These are phyloP conservation scores for Plebejus argus DNA, from an alignment of 2,888 invertebrate genomes.

Conservation along the genomic window DNA sequence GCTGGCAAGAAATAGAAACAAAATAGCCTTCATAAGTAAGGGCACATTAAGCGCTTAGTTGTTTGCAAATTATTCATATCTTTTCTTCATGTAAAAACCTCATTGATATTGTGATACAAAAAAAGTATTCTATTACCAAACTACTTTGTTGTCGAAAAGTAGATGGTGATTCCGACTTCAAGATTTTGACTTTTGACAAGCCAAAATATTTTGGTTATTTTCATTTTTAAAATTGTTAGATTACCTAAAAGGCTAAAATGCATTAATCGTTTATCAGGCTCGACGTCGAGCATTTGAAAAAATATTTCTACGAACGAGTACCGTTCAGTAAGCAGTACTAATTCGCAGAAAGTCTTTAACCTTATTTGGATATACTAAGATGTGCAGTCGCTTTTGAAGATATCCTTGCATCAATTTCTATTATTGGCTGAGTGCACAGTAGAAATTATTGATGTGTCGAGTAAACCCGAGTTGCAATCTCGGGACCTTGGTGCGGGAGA, in stretches of 20 bases:
- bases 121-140: too few species aligned
- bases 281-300: not conserved
- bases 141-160: too few species aligned
- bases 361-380: not conserved
- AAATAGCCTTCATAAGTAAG: slow-evolving; percentile 31
- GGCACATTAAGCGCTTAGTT: not conserved
- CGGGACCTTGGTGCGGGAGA: slow-evolving; percentile 70
- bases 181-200: too few species aligned
- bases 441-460: slow-evolving; percentile 56
- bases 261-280: not conserved
- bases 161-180: too few species aligned
- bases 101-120: too few species aligned
- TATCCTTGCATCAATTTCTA: slow-evolving; percentile 10
- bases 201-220: too few species aligned
- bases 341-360: not conserved
- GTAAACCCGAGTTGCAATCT: slow-evolving; percentile 64
- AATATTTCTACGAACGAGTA: not conserved
- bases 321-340: too few species aligned
- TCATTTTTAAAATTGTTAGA: too few species aligned
- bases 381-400: not conserved
- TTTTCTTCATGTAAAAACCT: not conserved
- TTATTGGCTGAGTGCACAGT: slow-evolving; percentile 38
- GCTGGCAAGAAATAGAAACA: slow-evolving; percentile 27
- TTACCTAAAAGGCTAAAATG: too few species aligned
- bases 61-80: not conserved